Evolutionary conservation across 2,888 invertebrate species (phyloP).

Genomic region (Alcis repandata): DNA sequence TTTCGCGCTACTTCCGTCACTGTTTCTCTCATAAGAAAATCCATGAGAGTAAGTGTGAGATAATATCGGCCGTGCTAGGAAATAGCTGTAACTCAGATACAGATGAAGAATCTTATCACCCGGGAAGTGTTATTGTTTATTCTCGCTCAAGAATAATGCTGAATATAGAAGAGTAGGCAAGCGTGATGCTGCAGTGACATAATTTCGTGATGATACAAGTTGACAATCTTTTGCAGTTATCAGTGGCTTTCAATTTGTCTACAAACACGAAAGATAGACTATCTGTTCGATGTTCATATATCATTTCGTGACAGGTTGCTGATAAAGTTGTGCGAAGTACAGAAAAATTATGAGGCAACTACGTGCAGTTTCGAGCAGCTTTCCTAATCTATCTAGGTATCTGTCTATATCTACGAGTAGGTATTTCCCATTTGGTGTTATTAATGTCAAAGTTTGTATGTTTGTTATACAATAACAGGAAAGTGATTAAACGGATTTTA

Average conservation of each 20-base stretch:
- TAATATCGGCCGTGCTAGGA: too few species aligned
- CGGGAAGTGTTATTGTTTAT: not conserved
- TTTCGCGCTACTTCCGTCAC: too few species aligned
- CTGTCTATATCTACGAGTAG: too few species aligned
- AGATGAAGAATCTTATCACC: not conserved
- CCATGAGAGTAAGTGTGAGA: too few species aligned
- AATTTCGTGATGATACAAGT: not conserved
- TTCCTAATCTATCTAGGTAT: too few species aligned
- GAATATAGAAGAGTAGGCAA: not conserved
- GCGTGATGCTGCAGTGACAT: not conserved
- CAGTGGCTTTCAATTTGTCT: not conserved
- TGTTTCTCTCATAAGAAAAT: too few species aligned
- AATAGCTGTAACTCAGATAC: not conserved
- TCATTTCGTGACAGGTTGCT: not conserved
- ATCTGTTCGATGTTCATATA: not conserved
- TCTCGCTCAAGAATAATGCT: not conserved
- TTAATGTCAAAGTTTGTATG: too few species aligned
- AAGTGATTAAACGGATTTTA: too few species aligned
- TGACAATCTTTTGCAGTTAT: not conserved
- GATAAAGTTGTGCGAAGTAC: not conserved
- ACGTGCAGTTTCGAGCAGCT: too few species aligned
- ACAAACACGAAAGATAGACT: not conserved
- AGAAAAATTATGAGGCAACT: too few species aligned
- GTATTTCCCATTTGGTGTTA: too few species aligned
- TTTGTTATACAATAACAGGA: too few species aligned